phyloP scores from a whole-genome alignment of 2,113 vertebrate species.

The Chionodraco myersi region DNA sequence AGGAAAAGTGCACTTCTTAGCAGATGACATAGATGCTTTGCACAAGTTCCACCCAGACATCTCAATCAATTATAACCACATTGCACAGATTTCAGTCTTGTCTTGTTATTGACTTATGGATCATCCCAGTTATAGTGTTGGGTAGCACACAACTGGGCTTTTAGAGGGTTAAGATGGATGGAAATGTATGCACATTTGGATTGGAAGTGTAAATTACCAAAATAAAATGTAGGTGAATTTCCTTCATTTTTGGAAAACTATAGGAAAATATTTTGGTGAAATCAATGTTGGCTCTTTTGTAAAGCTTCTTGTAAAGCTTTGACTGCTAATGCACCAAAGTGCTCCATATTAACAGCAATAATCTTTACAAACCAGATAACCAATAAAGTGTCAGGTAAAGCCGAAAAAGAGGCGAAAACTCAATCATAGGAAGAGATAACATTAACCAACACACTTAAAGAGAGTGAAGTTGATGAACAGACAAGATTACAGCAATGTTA shows the following conservation, averaged over 20 bases:
- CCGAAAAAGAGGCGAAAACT: constrained; percentile 97
- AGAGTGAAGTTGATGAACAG: constrained; percentile 83
- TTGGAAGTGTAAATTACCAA: constrained; percentile 63
- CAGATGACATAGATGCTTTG: constrained; percentile 86
- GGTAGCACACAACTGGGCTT: constrained; percentile 82
- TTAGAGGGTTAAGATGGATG: constrained; percentile 75
- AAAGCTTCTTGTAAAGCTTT: constrained; percentile 76
- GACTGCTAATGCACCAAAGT: constrained; percentile 84
- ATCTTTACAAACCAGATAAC: constrained; percentile 99
- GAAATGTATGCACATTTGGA: constrained; percentile 66
- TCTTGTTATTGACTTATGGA: constrained; percentile 87
- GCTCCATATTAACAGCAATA: constrained; percentile 87
- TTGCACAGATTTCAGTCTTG: constrained; percentile 87
- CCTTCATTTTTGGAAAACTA: constrained; percentile 56
- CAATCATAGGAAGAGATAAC: constrained; percentile 94
- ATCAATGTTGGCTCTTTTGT: constrained; percentile 64
- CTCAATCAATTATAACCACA: constrained; percentile 91
- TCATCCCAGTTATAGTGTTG: constrained; percentile 83
- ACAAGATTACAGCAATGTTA: constrained; percentile 82
- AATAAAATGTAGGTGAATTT: constrained; percentile 63
- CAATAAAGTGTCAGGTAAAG: constrained; percentile 94
- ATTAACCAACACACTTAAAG: constrained; percentile 87
- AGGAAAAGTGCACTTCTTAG: constrained; percentile 88
- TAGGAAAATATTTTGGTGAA: constrained; percentile 59
- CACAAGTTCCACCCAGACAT: constrained; percentile 87